phyloP scores from a whole-genome alignment of 2,113 vertebrate genomes.

The Alaudala cheleensis region DNA sequence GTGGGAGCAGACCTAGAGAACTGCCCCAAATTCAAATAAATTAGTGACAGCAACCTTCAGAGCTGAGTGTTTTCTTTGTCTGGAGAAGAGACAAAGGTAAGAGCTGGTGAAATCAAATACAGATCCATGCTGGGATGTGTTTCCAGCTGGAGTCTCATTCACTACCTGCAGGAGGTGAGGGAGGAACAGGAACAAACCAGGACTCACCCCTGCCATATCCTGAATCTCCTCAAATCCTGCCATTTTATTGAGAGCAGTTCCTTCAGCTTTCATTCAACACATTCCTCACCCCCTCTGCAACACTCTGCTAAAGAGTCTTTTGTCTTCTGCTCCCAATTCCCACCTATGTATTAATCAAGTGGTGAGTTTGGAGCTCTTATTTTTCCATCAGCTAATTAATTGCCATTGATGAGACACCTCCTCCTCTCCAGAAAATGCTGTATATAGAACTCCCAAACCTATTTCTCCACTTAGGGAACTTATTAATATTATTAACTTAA shows the following conservation, averaged over 20 bases:
- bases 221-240: background rate
- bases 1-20: background rate
- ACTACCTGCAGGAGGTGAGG: background rate
- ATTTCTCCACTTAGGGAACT: background rate
- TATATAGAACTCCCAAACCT: background rate
- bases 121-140: background rate
- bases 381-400: conserved; percentile 27
- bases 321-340: background rate
- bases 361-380: background rate
- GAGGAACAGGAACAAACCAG: background rate
- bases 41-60: background rate
- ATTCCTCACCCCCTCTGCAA: background rate
- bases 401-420: background rate
- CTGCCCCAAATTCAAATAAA: background rate
- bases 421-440: background rate
- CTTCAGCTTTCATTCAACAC: background rate
- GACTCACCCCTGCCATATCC: background rate
- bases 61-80: background rate
- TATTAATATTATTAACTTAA: background rate
- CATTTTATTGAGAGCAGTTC: background rate
- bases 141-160: background rate
- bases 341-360: background rate
- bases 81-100: background rate
- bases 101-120: background rate
- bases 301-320: background rate